Conservation (phyloP, 1,140 invertebrate genomes). For the Orchestia grillus region DNA sequence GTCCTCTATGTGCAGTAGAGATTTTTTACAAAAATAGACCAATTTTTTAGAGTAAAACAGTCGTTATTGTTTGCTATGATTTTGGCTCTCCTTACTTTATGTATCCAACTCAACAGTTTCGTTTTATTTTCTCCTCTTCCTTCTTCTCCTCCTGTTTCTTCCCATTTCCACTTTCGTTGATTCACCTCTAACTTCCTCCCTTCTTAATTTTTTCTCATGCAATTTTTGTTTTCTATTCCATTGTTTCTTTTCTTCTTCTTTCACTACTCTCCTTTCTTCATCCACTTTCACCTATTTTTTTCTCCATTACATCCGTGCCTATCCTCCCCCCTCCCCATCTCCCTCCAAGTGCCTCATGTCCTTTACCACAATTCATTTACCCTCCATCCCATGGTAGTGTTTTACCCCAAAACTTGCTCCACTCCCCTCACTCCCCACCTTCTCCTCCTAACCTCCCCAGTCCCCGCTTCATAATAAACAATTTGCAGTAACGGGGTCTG, state of each 20-base stretch:
- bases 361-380: neutral
- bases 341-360: no score
- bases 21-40: no score
- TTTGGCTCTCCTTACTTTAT: no score
- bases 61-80: no score
- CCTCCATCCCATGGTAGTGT: neutral
- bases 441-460: neutral
- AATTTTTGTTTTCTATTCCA: neutral
- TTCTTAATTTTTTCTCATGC: neutral
- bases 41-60: no score
- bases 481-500: slow-evolving; percentile 27
- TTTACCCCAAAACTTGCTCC: neutral
- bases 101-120: neutral
- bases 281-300: no score
- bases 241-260: no score
- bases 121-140: neutral
- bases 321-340: no score
- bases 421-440: neutral
- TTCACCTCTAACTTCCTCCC: neutral
- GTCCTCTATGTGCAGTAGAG: no score
- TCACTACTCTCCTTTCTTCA: no score
- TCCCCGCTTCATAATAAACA: slow-evolving; percentile 47
- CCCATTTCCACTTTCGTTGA: neutral
- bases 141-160: neutral
- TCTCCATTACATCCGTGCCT: no score